Evolutionary conservation across 1,140 invertebrate genomes (phyloP).

Genomic region (Stegodyphus mimosarum): DNA sequence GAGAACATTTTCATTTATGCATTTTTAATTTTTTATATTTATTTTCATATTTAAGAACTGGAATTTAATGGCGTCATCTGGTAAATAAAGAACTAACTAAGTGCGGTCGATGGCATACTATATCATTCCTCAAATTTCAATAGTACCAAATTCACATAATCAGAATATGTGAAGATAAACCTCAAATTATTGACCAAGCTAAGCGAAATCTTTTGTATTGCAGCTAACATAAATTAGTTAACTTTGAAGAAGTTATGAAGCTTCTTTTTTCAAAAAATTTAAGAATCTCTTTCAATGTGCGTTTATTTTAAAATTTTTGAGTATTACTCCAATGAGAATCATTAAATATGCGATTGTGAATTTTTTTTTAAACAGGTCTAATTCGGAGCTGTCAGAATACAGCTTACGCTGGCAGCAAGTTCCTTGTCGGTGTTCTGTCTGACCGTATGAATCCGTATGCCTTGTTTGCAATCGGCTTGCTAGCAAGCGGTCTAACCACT

Average conservation of each 20-base stretch:
- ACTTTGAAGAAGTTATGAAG: too few species aligned
- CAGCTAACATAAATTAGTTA: too few species aligned
- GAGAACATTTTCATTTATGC: background rate
- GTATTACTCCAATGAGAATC: background rate
- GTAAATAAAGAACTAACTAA: too few species aligned
- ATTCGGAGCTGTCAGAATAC: conserved; percentile 69
- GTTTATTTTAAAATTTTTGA: background rate
- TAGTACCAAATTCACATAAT: too few species aligned
- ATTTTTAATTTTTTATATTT: too few species aligned
- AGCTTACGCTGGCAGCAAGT: conserved; percentile 70
- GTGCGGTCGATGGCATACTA: too few species aligned
- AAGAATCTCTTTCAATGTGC: background rate
- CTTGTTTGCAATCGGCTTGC: conserved; percentile 67
- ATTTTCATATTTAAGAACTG: too few species aligned
- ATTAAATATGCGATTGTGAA: background rate
- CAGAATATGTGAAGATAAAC: too few species aligned
- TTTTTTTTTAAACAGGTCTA: conserved; percentile 67
- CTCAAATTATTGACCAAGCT: too few species aligned
- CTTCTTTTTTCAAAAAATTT: background rate
- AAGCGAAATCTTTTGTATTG: too few species aligned
- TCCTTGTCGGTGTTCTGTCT: conserved; percentile 68
- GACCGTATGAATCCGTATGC: conserved; percentile 67
- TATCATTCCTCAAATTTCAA: too few species aligned
- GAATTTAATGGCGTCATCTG: too few species aligned
- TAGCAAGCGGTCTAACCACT: conserved; percentile 67